These are phyloP conservation scores for Dysidea cf. avara DNA, from an alignment of 37 sponge, comb jelly and placozoan genomes.

Conservation along the genomic window DNA sequence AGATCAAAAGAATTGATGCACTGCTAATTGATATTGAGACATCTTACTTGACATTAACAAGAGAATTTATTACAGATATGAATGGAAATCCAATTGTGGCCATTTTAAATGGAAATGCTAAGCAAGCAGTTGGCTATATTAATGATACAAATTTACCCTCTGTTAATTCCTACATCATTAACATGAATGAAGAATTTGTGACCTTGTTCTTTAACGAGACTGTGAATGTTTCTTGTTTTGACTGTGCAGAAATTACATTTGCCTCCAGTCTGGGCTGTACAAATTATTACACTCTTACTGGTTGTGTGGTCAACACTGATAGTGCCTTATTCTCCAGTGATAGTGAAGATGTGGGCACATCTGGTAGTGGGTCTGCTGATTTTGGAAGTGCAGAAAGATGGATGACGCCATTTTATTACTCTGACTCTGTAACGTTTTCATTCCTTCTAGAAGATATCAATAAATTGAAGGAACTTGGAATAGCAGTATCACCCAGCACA, in stretches of 20 bases:
- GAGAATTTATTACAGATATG: conserved; percentile 65
- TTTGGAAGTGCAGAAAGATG: conserved; percentile 85
- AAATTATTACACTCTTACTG: conserved; percentile 54
- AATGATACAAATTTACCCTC: conserved; percentile 53
- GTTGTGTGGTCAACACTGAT: conserved; percentile 66
- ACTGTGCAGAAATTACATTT: conserved; percentile 67
- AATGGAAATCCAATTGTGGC: conserved; percentile 65
- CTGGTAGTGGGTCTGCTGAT: conserved; percentile 68
- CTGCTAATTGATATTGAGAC: conserved; percentile 44
- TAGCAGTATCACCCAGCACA: conserved; percentile 42
- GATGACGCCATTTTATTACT: conserved; percentile 73
- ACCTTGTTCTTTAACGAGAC: conserved; percentile 74
- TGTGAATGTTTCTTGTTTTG: conserved; percentile 73
- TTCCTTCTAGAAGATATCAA: conserved; percentile 73
- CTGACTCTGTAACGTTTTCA: conserved; percentile 42
- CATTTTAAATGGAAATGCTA: conserved; percentile 66
- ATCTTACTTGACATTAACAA: conserved; percentile 68
- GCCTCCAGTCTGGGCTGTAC: conserved; percentile 47
- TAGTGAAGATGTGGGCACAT: conserved; percentile 71
- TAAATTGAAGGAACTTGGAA: conserved; percentile 67
- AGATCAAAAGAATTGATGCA: conserved; percentile 79
- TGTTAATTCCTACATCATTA: conserved; percentile 46
- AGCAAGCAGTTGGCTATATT: conserved; percentile 36
- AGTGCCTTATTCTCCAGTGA: conserved; percentile 26
- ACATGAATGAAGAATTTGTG: conserved; percentile 70